Evolutionary conservation across 2,113 vertebrate species (phyloP).

Genomic region (Corythornis madagascariensis): DNA sequence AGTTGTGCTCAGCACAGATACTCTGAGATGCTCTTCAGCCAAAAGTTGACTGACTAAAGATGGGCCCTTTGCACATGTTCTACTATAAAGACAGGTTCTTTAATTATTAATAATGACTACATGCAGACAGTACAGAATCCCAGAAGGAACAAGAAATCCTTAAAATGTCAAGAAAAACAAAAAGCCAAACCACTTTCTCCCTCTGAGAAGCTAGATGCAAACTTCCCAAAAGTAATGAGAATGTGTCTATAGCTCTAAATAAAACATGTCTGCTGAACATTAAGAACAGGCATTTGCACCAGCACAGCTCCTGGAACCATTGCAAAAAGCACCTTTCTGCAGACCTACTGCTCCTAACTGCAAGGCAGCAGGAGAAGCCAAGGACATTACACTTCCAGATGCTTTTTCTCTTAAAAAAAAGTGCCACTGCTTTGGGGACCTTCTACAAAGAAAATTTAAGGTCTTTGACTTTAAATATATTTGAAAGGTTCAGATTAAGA

Average conservation of each 20-base stretch:
- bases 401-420: background rate
- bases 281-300: background rate
- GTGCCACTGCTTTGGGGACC: rapidly evolving
- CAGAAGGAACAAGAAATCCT: background rate
- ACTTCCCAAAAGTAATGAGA: background rate
- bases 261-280: background rate
- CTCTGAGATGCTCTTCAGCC: background rate
- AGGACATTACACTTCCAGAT: background rate
- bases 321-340: background rate
- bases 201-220: background rate
- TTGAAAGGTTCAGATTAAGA: background rate
- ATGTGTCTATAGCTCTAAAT: background rate
- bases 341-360: background rate
- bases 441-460: background rate
- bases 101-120: background rate
- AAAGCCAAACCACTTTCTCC: background rate
- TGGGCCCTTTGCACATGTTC: background rate
- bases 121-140: background rate
- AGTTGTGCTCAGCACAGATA: background rate
- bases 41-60: background rate
- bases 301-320: background rate
- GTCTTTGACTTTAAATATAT: background rate
- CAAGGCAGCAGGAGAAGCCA: rapidly evolving
- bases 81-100: background rate
- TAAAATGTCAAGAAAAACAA: background rate